These are phyloP conservation scores for Lepidochrysops patricia DNA, from an alignment of 2,888 invertebrate genomes.

Conservation along the genomic window DNA sequence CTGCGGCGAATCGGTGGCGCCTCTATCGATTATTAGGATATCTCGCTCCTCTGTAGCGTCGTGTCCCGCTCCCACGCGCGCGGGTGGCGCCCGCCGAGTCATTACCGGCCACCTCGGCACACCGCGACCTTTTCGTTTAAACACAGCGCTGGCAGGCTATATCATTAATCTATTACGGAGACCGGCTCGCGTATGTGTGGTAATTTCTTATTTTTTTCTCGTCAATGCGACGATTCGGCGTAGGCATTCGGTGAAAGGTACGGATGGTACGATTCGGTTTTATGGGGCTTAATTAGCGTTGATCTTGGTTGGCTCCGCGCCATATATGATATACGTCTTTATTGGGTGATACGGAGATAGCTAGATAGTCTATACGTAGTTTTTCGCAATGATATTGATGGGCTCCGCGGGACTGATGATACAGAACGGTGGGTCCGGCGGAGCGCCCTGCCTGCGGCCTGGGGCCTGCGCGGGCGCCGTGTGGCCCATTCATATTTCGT, in stretches of 20 bases:
- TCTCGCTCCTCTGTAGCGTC: conserved; percentile 35
- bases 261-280: conserved; percentile 57
- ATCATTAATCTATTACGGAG: conserved; percentile 71
- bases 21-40: conserved; percentile 50
- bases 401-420: background rate
- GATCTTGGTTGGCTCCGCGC: conserved; percentile 44
- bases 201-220: conserved; percentile 46
- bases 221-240: conserved; percentile 36
- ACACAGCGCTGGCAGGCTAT: conserved; percentile 52
- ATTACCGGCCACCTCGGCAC: conserved; percentile 38
- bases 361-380: conserved; percentile 46
- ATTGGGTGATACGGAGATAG: conserved; percentile 53
- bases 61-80: conserved; percentile 40
- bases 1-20: conserved; percentile 60
- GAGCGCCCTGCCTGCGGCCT: conserved; percentile 35
- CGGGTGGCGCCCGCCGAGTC: conserved; percentile 51
- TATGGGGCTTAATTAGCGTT: conserved; percentile 68
- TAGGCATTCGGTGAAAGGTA: conserved; percentile 52
- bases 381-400: conserved; percentile 13
- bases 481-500: conserved; percentile 58
- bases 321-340: conserved; percentile 60
- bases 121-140: conserved; percentile 46
- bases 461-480: conserved; percentile 40
- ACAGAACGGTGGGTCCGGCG: conserved; percentile 16
- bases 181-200: conserved; percentile 51